Evolutionary conservation across 2,888 invertebrate genomes (phyloP).

Genomic region (Brassicogethes aeneus): DNA sequence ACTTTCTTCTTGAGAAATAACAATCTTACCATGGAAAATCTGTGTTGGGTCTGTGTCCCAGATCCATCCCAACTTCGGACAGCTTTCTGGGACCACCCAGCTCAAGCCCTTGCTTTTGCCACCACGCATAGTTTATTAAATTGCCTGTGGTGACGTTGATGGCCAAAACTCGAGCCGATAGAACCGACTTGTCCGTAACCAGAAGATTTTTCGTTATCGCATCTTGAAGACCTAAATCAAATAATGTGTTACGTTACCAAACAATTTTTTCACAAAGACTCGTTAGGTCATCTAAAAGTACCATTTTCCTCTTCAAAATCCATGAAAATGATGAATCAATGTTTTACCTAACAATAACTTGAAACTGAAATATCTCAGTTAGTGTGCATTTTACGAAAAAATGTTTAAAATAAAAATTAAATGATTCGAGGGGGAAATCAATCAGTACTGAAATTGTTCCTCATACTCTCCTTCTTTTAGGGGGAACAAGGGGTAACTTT

Average conservation of each 20-base stretch:
- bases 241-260: neutral
- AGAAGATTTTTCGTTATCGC: slow-evolving; percentile 66
- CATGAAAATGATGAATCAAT: no score
- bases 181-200: slow-evolving; percentile 49
- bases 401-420: no score
- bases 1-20: neutral
- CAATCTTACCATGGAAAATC: slow-evolving; percentile 60
- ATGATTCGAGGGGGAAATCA: no score
- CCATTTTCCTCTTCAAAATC: neutral
- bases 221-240: slow-evolving; percentile 55
- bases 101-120: slow-evolving; percentile 48
- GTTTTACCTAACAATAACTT: no score
- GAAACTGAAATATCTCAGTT: no score
- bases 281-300: neutral
- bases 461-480: no score
- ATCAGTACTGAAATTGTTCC: no score
- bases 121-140: slow-evolving; percentile 51
- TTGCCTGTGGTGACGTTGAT: slow-evolving; percentile 53
- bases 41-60: slow-evolving; percentile 56
- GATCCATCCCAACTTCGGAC: slow-evolving; percentile 36
- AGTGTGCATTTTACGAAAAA: no score
- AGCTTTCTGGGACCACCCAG: slow-evolving; percentile 47
- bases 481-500: no score
- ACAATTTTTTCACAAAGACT: slow-evolving; percentile 1
- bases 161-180: slow-evolving; percentile 52